Evolutionary conservation across 2,113 vertebrate species (phyloP).

Genomic region (Nymphicus hollandicus): DNA sequence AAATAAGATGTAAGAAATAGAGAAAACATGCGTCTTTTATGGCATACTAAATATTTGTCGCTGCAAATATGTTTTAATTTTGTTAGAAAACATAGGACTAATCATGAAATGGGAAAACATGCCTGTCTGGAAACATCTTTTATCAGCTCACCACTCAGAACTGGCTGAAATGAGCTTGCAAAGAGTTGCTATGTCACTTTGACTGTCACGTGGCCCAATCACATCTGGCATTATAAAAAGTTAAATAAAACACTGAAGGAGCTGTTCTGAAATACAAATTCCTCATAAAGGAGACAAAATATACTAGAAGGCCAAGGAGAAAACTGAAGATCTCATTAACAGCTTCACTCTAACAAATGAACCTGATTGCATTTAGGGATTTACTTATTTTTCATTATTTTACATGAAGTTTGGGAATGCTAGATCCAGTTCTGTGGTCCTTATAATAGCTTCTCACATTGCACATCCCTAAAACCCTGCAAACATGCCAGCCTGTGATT

Average conservation of each 20-base stretch:
- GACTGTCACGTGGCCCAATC: background rate
- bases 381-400: background rate
- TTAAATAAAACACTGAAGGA: background rate
- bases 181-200: background rate
- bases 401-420: background rate
- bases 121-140: background rate
- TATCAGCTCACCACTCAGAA: background rate
- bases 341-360: background rate
- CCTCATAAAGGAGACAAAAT: background rate
- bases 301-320: background rate
- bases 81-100: background rate
- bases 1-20: slow-evolving; percentile 38
- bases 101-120: background rate
- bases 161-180: background rate
- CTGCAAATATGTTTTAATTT: background rate
- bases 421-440: background rate
- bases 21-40: background rate
- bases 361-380: background rate
- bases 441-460: background rate
- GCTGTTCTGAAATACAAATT: background rate
- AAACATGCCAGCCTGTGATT: background rate
- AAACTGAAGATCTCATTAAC: background rate
- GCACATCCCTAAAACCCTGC: background rate
- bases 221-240: background rate
- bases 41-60: background rate